Evolutionary conservation across 2,888 invertebrate species (phyloP), one percentile per base, ranked within the genome.

Genomic region (Labia minor): DNA sequence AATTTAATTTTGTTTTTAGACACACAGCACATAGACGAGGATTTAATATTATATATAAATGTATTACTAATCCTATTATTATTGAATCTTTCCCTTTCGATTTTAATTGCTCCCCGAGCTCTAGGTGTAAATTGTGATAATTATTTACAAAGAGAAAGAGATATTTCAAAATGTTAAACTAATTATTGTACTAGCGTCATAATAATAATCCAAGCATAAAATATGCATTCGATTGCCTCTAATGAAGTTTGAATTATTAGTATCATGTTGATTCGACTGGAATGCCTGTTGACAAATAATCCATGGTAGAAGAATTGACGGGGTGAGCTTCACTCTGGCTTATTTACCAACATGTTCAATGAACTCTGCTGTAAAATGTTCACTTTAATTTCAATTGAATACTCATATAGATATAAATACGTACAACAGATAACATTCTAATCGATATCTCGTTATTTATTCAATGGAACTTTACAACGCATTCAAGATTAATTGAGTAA

Each of bases 171-270:
- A 49, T 16, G 49, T 49, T 49, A 49, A 49, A 49, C 49, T 49
- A 49, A 49, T 49, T 49, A 49, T 49, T 49, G 49, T 49, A 4
- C 49, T 49, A 14, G 49, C 49, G 49, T 49, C 49, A 49, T 49
- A 49, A 49, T 49, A 49, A 49, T 49, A 49, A 49, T 49, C 49
- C 49, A 49, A 49, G n/a, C 49, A 49, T 49, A 49, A 49, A 49
- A 49, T 49, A 49, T 49, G 49, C 49, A 49, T 49, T 49, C 49
- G 49, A 49, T 49, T 49, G 49, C 6, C 49, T 14, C 16, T 49
- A 49, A 49, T 49, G 49, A 49, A 49, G 49, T 49, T 49, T 49
- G 49, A 49, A 49, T 49, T 49, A 49, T 49, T 49, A 49, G 49
- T 49, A 49, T 49, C 49, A 49, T 49, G 49, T 49, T 49, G 49